Percentiles rank a stretch among this genome's conserved stretches.
Conservation (phyloP, 2,113 vertebrate genomes). For the Oreocharis arfaki region DNA sequence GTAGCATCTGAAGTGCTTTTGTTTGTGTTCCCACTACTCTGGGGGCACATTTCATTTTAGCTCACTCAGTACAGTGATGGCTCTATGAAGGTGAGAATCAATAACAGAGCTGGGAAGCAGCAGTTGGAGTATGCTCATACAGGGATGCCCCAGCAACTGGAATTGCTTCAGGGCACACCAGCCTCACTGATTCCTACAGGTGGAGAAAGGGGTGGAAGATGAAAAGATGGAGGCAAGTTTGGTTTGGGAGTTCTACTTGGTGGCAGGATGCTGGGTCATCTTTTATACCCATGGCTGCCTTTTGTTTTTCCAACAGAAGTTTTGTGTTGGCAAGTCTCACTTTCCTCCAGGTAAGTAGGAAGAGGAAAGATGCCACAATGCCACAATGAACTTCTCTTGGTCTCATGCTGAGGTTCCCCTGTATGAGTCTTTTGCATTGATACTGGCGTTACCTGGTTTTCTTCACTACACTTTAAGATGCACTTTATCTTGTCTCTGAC, state of each 20-base stretch:
- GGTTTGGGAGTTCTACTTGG: not conserved
- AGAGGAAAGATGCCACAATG: not conserved
- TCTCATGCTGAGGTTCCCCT: not conserved
- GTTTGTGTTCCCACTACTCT: not conserved
- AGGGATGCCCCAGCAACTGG: not conserved
- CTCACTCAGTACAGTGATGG: not conserved
- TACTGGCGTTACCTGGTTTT: not conserved
- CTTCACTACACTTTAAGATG: not conserved
- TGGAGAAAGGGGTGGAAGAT: not conserved
- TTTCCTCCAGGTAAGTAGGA: not conserved
- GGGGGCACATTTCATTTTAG: not conserved
- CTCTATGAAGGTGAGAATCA: not conserved
- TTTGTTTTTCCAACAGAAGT: not conserved
- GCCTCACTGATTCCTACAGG: not conserved
- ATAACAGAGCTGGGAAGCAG: fast-evolving
- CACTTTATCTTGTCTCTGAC: not conserved
- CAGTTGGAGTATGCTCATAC: not conserved
- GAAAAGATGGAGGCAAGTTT: not conserved
- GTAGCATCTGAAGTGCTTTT: not conserved
- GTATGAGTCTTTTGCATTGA: not conserved
- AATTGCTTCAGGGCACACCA: fast-evolving
- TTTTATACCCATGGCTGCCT: not conserved
- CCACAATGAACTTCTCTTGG: not conserved
- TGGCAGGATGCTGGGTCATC: not conserved
- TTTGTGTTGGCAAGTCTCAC: not conserved